These are phyloP conservation scores for Campylomormyrus numenius DNA, from an alignment of 2,113 vertebrate genomes.

Conservation along the genomic window DNA sequence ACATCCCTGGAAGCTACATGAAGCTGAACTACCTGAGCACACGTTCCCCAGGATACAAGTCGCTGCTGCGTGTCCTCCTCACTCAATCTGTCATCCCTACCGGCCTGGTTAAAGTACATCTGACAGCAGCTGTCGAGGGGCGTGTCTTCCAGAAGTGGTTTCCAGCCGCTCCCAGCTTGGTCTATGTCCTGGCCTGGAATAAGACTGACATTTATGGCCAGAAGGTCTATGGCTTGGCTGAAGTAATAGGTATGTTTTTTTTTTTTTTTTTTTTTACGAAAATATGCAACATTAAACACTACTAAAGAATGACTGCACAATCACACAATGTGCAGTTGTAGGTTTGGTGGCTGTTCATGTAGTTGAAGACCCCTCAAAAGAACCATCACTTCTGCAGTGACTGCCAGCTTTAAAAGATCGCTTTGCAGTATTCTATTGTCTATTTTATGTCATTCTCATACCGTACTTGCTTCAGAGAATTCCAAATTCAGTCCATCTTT, in stretches of 20 bases:
- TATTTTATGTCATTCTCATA: not conserved
- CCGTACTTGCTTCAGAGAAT: not conserved
- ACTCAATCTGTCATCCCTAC: slow-evolving; percentile 72
- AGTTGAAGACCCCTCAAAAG: not conserved
- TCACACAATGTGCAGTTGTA: not conserved
- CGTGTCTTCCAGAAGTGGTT: slow-evolving; percentile 89
- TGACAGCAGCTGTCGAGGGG: slow-evolving; percentile 82
- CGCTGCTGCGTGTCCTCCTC: slow-evolving; percentile 80
- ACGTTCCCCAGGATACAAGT: slow-evolving; percentile 87
- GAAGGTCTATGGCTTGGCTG: slow-evolving; percentile 84
- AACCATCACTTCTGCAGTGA: not conserved
- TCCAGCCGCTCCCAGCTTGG: slow-evolving; percentile 78
- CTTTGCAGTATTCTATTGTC: not conserved
- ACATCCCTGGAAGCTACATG: slow-evolving; percentile 83
- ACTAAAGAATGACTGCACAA: not conserved
- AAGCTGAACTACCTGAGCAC: slow-evolving; percentile 91
- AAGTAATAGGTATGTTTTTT: slow-evolving; percentile 77
- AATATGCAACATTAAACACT: not conserved
- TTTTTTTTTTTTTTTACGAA: slow-evolving; percentile 2
- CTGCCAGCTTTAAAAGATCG: not conserved
- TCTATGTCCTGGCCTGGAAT: slow-evolving; percentile 90
- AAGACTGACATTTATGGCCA: slow-evolving; percentile 96
- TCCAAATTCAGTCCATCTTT: not conserved
- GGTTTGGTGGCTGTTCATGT: not conserved
- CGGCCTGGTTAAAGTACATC: slow-evolving; percentile 85